Evolutionary conservation across 2,888 invertebrate genomes (phyloP), one percentile per base, ranked within the genome.

Genomic region (Cremastobaeus sp.): DNA sequence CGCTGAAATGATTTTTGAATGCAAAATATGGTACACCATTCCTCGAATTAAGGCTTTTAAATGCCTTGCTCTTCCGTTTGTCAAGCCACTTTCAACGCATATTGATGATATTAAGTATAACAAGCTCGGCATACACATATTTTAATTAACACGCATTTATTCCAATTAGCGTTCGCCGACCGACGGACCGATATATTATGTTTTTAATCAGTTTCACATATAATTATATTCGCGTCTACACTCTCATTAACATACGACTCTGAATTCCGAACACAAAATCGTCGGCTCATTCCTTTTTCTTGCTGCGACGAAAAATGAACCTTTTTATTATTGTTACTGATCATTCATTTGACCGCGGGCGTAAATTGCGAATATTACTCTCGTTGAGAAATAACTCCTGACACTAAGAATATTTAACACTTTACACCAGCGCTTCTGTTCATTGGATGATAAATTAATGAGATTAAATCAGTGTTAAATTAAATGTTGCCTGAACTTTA

Each of bases 141-240:
- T 72, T 72, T 72, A 72, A 72, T 72, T 72, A 72, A 72, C 66
- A 66, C 60, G 72, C 65, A 72, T 66, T 72, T 60, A 72, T 66
- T 66, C 64, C 65, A 72, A 72, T 66, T 66, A 72, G 72, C 45
- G 72, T 47, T 64, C 15, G 52, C 59, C 48, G 57, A 48, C 54
- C 55, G 62, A 62, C 70, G 70, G 62, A 70, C 62, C 62, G 55
- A 70, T 70, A 70, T 50, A 62, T 70, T 55, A 62, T 62, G 47
- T 60, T 62, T 70, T 62, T 55, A 62, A 70, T 60, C 60, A 62
- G 69, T 54, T 47, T 70, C 48, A 62, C 32, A 55, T 70, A 62
- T 55, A 60, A 62, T 62, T 62, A 70, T 41, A 62, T 55, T 48
- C 41, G 48, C 48, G 66, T 57, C 48, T 55, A 66, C 50, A 57